A percentile compares a stretch with the other conserved stretches of the same genome.
Evolutionary conservation across 2,113 vertebrate species (phyloP).

Genomic region (Azemiops feae): DNA sequence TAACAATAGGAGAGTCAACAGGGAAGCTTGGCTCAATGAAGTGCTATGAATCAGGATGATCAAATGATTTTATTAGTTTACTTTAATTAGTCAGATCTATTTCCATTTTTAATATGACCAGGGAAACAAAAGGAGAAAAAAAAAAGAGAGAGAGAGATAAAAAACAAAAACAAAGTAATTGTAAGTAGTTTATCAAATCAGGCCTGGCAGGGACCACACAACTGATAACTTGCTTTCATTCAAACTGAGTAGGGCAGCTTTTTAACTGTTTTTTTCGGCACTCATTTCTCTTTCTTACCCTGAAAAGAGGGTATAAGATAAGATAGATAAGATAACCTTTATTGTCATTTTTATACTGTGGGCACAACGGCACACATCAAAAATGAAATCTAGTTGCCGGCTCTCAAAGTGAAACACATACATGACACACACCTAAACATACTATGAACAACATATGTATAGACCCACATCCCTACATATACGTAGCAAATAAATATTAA

Average conservation of each 20-base stretch:
- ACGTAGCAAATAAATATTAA: too few relatives aligned
- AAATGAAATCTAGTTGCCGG: too few relatives aligned
- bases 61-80: conserved; percentile 80
- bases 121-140: conserved; percentile 28
- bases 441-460: too few relatives aligned
- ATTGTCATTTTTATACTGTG: too few relatives aligned
- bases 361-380: too few relatives aligned
- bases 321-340: too few relatives aligned
- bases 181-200: conserved; percentile 74
- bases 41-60: conserved; percentile 77
- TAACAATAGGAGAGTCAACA: conserved; percentile 77
- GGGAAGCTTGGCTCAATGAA: conserved; percentile 71
- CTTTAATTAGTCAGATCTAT: conserved; percentile 80
- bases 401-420: too few relatives aligned
- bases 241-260: conserved; percentile 38
- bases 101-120: conserved; percentile 72
- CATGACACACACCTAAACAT: too few relatives aligned
- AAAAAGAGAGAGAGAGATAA: not conserved
- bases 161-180: conserved; percentile 67
- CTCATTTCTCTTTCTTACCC: conserved; percentile 38
- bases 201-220: conserved; percentile 44
- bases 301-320: conserved; percentile 15
- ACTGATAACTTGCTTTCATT: conserved; percentile 52
- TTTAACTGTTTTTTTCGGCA: conserved; percentile 29
- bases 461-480: too few relatives aligned